Evolutionary conservation across 2,113 vertebrate genomes (phyloP).

Genomic region (Epinephelus fuscoguttatus): DNA sequence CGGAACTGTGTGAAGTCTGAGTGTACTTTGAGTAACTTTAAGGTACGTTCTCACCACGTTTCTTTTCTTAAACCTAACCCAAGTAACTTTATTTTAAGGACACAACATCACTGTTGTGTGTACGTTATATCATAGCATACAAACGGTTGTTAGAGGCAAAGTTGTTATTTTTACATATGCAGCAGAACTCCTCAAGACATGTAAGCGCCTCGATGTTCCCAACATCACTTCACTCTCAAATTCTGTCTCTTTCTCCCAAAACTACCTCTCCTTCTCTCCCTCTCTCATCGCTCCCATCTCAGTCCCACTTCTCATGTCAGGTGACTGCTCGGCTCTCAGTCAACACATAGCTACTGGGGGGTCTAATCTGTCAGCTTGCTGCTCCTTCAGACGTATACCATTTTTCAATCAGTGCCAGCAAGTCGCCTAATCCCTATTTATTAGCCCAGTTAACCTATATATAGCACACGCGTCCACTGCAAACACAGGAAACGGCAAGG

Average conservation of each 20-base stretch:
- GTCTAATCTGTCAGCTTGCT: conserved; percentile 43
- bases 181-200: background rate
- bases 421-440: conserved; percentile 67
- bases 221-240: conserved; percentile 1
- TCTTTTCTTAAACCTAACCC: too few species aligned
- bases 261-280: conserved; percentile 6
- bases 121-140: too few species aligned
- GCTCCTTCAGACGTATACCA: conserved; percentile 40
- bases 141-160: too few species aligned
- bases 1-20: too few species aligned
- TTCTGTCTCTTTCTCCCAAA: conserved; percentile 2
- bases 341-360: conserved; percentile 24
- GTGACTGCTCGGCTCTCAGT: conserved; percentile 53
- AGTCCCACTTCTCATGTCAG: conserved; percentile 36
- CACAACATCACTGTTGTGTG: too few species aligned
- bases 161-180: background rate
- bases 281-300: background rate
- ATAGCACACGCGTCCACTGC: conserved; percentile 47
- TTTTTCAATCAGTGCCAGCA: conserved; percentile 46
- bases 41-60: too few species aligned
- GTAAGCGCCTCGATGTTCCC: background rate
- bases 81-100: too few species aligned
- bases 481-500: conserved; percentile 54
- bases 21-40: too few species aligned
- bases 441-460: conserved; percentile 74